Conservation (phyloP, 2,797 vertebrate genomes). For the Streptopelia turtur region DNA sequence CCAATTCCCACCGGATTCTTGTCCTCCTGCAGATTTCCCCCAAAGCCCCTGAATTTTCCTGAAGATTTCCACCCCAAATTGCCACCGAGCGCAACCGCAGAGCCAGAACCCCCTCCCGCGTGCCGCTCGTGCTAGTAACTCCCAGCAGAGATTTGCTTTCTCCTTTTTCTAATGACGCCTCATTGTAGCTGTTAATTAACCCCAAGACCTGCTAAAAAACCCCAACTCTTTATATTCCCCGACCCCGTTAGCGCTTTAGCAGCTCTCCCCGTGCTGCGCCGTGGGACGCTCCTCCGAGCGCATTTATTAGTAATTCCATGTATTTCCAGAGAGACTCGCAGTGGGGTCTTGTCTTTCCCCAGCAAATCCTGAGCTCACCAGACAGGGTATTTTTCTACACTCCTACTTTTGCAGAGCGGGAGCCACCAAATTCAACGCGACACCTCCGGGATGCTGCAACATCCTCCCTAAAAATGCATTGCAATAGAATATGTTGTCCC, state of each 20-base stretch:
- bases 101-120: background rate
- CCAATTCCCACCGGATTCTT: accelerated
- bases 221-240: background rate
- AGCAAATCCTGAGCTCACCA: accelerated
- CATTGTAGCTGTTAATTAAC: background rate
- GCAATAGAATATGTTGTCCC: accelerated
- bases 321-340: accelerated
- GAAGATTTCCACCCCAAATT: background rate
- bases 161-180: background rate
- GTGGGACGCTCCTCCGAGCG: background rate
- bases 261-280: background rate
- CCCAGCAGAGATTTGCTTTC: background rate
- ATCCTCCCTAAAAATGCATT: background rate
- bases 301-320: background rate
- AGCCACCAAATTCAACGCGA: background rate
- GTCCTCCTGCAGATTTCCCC: accelerated
- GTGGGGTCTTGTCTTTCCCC: background rate
- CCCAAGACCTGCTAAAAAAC: accelerated
- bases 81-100: background rate
- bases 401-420: background rate
- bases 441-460: accelerated
- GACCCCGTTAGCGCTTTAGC: accelerated
- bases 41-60: background rate
- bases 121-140: background rate
- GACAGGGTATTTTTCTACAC: accelerated